Percentiles rank a stretch among this genome's conserved stretches.
These are phyloP conservation scores for Griposia aprilina DNA, from an alignment of 2,888 invertebrate genomes.

Conservation along the genomic window DNA sequence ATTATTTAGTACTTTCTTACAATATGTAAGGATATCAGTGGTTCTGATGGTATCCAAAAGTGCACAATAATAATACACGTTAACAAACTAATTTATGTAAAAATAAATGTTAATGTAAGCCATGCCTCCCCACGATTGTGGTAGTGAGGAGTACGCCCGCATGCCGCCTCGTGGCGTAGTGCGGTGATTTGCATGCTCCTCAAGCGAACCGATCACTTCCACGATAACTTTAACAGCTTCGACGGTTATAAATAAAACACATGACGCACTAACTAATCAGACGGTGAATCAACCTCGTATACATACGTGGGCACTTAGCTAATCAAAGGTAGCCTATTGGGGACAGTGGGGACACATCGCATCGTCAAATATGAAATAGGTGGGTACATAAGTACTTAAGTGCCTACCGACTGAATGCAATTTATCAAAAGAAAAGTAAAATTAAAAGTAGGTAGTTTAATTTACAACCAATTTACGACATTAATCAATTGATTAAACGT, in stretches of 20 bases:
- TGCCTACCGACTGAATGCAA: not conserved
- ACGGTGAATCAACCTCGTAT: conserved; percentile 51
- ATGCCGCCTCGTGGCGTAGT: conserved; percentile 72
- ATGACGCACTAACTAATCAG: conserved; percentile 60
- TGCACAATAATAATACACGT: conserved; percentile 22
- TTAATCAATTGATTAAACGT: conserved; percentile 24
- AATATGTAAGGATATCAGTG: conserved; percentile 17
- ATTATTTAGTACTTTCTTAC: not conserved
- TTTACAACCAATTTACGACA: conserved; percentile 26
- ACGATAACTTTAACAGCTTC: conserved; percentile 73
- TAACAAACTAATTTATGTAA: conserved; percentile 17
- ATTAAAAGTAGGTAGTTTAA: not conserved
- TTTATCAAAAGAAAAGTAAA: not conserved
- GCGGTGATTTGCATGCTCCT: conserved; percentile 89
- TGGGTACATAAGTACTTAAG: not conserved
- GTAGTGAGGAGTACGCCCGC: conserved; percentile 77
- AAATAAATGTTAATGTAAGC: conserved; percentile 48
- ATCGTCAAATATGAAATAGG: not conserved
- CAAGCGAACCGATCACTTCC: conserved; percentile 66
- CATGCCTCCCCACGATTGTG: conserved; percentile 70
- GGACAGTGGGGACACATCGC: conserved; percentile 9
- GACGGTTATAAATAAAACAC: conserved; percentile 67
- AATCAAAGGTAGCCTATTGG: conserved; percentile 37
- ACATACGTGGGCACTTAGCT: conserved; percentile 32
- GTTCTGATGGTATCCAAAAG: conserved; percentile 19